Percentiles rank a stretch among this genome's conserved stretches.
phyloP scores from a whole-genome alignment of 2,797 vertebrate genomes.

The Limnodromus scolopaceus region DNA sequence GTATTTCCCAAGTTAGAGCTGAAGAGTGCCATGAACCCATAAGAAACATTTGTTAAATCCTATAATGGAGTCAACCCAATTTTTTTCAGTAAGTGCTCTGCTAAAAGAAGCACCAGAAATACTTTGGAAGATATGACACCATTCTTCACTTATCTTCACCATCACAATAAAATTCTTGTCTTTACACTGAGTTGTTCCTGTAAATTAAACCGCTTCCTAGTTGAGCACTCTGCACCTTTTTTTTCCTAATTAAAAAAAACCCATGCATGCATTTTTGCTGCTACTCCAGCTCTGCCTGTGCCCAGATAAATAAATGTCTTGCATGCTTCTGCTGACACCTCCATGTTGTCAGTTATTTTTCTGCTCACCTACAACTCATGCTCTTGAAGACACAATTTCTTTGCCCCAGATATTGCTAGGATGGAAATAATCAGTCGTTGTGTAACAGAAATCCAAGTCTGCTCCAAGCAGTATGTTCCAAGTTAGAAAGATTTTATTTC shows the following conservation, averaged over 20 bases:
- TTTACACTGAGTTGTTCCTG: not conserved
- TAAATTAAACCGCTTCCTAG: not conserved
- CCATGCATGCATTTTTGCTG: not conserved
- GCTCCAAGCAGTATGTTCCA: constrained; percentile 15
- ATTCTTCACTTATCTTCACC: not conserved
- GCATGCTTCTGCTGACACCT: not conserved
- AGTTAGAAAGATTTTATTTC: constrained; percentile 52
- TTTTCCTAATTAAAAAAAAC: not conserved
- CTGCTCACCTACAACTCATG: not conserved
- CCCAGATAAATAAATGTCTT: not conserved
- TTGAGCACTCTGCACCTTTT: not conserved
- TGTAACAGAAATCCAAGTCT: constrained; percentile 22
- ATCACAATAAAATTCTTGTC: not conserved
- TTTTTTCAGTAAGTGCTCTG: not conserved
- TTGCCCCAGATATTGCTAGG: constrained; percentile 32
- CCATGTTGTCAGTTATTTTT: not conserved
- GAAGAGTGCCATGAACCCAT: accelerated
- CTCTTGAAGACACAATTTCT: not conserved
- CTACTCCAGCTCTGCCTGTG: not conserved
- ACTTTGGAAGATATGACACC: not conserved
- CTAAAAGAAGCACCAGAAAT: not conserved
- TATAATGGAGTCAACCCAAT: not conserved
- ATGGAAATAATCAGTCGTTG: not conserved
- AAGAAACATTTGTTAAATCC: not conserved
- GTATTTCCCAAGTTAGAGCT: not conserved